phyloP scores from a whole-genome alignment of 2,888 invertebrate species.

The Leptothorax acervorum region DNA sequence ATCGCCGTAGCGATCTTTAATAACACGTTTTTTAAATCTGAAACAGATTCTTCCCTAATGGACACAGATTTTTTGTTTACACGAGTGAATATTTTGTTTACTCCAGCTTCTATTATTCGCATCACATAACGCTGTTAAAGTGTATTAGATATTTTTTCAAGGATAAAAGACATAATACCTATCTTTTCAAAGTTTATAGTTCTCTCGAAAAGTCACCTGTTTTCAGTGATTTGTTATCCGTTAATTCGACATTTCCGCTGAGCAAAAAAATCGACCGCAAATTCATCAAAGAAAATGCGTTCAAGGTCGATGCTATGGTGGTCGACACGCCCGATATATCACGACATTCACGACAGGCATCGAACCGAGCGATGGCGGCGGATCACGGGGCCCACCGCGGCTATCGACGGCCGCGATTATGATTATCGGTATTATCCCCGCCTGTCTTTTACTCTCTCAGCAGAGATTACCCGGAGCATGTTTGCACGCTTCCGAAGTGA shows the following conservation, averaged over 20 bases:
- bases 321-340: slow-evolving; percentile 2
- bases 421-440: slow-evolving; percentile 65
- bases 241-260: background rate
- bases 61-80: background rate
- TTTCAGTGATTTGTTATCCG: background rate
- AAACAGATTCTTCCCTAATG: slow-evolving; percentile 3
- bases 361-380: slow-evolving; percentile 23
- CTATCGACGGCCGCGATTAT: slow-evolving; percentile 49
- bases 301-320: background rate
- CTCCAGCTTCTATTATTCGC: background rate
- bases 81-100: background rate
- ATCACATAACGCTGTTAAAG: background rate
- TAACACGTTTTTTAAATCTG: background rate
- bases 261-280: background rate
- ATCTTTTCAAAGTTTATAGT: background rate
- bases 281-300: background rate
- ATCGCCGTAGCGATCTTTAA: slow-evolving; percentile 29
- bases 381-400: slow-evolving; percentile 4
- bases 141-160: background rate
- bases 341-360: background rate
- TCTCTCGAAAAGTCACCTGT: background rate
- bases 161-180: background rate
- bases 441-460: slow-evolving; percentile 22
- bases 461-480: slow-evolving; percentile 49
- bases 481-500: slow-evolving; percentile 55